Evolutionary conservation across 92 coral and sea anemone species (phyloP).

Genomic region (Heteractis magnifica): DNA sequence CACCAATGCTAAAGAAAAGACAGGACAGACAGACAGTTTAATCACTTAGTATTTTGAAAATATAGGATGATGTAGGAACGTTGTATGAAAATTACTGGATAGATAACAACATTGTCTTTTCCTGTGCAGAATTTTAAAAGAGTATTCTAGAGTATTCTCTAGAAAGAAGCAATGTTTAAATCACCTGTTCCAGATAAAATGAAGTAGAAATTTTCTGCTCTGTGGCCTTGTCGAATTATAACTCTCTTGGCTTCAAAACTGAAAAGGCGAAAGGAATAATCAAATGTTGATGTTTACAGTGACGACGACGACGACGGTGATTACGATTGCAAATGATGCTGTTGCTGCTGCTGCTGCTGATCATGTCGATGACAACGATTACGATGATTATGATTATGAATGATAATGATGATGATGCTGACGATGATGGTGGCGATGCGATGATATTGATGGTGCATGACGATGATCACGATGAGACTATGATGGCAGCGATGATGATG

Average conservation of each 20-base stretch:
- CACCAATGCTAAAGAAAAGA: conserved; percentile 58
- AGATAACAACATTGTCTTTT: no score
- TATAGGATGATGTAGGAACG: no score
- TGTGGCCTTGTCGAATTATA: conserved; percentile 90
- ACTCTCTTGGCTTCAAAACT: conserved; percentile 92
- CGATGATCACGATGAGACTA: neutral
- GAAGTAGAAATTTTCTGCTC: conserved; percentile 90
- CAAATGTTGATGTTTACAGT: no score
- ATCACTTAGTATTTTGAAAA: no score
- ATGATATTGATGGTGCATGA: neutral
- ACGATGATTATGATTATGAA: neutral
- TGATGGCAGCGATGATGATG: neutral
- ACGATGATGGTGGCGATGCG: neutral
- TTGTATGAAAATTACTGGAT: no score
- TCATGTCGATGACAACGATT: neutral
- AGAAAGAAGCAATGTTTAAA: no score
- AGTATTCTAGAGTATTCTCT: neutral
- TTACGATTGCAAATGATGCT: no score
- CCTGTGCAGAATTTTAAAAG: no score
- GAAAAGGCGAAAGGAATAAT: neutral
- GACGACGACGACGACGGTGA: no score
- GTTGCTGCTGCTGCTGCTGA: neutral
- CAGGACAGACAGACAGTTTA: neutral
- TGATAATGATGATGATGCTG: neutral
- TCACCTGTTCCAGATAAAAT: conserved; percentile 90